Evolutionary conservation across 2,113 vertebrate species (phyloP).

Genomic region (Cathartes aura): DNA sequence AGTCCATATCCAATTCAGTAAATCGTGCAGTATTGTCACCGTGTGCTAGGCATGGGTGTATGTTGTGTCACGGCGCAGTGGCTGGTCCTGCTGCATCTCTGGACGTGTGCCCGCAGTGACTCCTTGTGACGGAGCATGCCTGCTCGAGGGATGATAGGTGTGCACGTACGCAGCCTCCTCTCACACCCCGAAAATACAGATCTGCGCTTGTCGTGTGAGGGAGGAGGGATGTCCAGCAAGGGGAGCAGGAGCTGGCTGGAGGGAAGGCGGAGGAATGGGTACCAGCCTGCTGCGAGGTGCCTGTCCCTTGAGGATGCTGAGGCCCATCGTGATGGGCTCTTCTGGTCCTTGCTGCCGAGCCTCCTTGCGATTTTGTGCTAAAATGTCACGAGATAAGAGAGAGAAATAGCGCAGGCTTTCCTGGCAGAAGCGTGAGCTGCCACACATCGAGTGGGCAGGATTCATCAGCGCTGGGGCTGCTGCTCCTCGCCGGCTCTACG

Average conservation of each 20-base stretch:
- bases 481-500: neutral
- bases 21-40: neutral
- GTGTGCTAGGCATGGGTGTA: too few species aligned
- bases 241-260: neutral
- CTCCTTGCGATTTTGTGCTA: neutral
- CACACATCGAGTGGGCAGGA: neutral
- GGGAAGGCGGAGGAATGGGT: neutral
- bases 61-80: accelerated
- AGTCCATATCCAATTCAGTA: neutral
- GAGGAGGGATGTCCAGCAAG: neutral
- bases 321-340: accelerated
- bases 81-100: neutral
- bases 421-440: neutral
- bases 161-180: neutral
- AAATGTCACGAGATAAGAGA: neutral
- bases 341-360: accelerated
- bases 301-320: neutral
- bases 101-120: accelerated
- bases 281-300: accelerated
- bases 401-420: conserved; percentile 3
- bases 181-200: neutral
- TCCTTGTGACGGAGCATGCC: accelerated
- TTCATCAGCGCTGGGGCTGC: neutral
- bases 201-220: accelerated
- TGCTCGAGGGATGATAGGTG: neutral